Evolutionary conservation across 2,797 vertebrate species (phyloP), one percentile per base, ranked within the genome.

Genomic region (Oryzias dopingdopingensis): DNA sequence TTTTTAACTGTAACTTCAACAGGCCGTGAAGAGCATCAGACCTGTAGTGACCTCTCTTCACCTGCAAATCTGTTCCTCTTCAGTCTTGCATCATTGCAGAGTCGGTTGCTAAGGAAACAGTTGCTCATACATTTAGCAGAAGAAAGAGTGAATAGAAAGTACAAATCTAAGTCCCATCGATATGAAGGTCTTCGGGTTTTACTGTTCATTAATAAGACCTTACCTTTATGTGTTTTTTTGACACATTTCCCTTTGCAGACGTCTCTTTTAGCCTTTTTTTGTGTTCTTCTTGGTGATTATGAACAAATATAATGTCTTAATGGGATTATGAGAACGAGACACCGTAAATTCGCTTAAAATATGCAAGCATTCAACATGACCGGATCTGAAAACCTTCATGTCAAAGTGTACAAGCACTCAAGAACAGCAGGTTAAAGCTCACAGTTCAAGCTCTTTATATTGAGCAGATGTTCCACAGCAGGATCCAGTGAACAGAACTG

Each of bases 91-190:
- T 91, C 90, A 88, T 88, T 88, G 86, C 89, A 71, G 86, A 88
- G 86, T 85, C 91, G 90, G 92, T 93, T 93, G 92, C 92, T 92
- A 91, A 90, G 92, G 71, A 92, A 93, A 90, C 81, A 63, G 84
- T 62, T 70, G 84, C 81, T 89, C 86, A 63, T 86, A 84, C 80
- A 85, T 91, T 87, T 86, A 84, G 74, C 80, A 72, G 67, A 78
- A 82, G 79, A 85, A 83, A 75, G 74, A 80, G 56, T 76, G 81
- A 86, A 82, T 74, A 80, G 73, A 84, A 85, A 80, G 82, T 65
- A 77, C 72, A 72, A 86, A 86, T 84, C 76, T 70, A 74, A 86
- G 77, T 74, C 60, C 59, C 52, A 55, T 80, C 59, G 10, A 67
- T 57, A 52, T 46, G 51, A 29, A 62, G 72, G 65, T 80, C 56